A percentile compares a stretch with the other conserved stretches of the same genome.
These are phyloP conservation scores for Sterna hirundo DNA, from an alignment of 2,113 vertebrate genomes.

Conservation along the genomic window DNA sequence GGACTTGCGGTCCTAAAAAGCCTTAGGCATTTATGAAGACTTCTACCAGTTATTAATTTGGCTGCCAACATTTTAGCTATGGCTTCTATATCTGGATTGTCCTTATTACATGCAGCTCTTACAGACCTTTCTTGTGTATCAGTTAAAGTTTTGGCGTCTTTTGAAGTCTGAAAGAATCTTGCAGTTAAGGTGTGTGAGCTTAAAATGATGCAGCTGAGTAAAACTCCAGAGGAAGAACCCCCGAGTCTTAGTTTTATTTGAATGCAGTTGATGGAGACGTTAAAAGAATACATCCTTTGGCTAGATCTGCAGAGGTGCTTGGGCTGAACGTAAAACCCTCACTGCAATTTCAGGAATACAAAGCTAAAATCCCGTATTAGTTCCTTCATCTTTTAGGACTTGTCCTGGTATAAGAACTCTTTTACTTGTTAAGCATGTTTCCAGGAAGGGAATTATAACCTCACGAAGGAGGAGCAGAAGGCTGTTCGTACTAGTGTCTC, in stretches of 20 bases:
- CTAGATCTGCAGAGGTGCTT: neutral
- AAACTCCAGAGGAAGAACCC: neutral
- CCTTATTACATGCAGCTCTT: neutral
- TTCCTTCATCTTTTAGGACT: neutral
- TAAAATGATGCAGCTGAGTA: neutral
- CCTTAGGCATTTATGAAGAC: neutral
- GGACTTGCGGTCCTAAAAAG: neutral
- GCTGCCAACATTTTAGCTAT: neutral
- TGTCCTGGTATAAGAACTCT: neutral
- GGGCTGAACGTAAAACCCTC: neutral
- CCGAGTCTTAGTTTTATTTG: neutral
- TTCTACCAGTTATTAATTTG: neutral
- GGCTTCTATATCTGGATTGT: neutral
- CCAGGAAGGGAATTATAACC: neutral
- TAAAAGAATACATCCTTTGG: neutral
- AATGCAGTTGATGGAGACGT: neutral
- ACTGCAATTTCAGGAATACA: neutral
- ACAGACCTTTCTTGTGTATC: neutral
- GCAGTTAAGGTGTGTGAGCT: neutral
- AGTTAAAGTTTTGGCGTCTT: neutral
- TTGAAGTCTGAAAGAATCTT: neutral
- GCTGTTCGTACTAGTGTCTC: neutral
- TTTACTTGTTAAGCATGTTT: neutral
- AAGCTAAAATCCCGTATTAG: neutral
- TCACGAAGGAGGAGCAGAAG: neutral